Evolutionary conservation across 2,113 vertebrate species (phyloP).

Genomic region (Upupa epops): DNA sequence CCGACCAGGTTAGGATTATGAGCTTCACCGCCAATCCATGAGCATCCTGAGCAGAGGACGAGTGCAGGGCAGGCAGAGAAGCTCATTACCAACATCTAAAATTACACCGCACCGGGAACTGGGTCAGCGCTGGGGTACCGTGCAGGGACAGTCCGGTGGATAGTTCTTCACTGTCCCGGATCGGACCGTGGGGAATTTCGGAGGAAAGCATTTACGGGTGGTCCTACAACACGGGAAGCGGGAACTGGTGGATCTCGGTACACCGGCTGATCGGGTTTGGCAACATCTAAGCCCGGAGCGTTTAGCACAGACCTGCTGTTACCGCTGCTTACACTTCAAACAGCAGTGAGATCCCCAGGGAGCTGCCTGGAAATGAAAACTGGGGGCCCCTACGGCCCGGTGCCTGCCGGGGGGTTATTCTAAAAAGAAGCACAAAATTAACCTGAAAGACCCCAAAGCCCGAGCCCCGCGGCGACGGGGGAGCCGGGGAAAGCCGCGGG

Average conservation of each 20-base stretch:
- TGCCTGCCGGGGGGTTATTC: background rate
- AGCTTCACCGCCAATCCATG: background rate
- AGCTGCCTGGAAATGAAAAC: background rate
- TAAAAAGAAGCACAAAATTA: background rate
- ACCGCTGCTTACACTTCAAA: background rate
- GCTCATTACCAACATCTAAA: background rate
- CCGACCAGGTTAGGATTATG: background rate
- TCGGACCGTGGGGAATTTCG: background rate
- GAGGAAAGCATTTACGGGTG: background rate
- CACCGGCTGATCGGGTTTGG: background rate
- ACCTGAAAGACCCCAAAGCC: background rate
- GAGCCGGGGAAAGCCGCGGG: too few relatives aligned
- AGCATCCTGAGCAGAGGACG: background rate
- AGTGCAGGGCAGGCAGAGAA: background rate
- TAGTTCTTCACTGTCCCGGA: rapidly evolving
- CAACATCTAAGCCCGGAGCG: background rate
- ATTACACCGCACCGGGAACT: background rate
- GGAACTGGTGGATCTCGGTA: background rate
- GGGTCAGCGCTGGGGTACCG: background rate
- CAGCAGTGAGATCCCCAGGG: background rate
- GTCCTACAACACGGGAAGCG: rapidly evolving
- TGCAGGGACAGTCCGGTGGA: background rate
- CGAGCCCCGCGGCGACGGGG: too few relatives aligned
- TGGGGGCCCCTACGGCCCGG: background rate
- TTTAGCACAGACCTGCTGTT: background rate